Base-by-base conservation (phyloP, 2,888 invertebrate species). In the Geophilus truncorum region DNA sequence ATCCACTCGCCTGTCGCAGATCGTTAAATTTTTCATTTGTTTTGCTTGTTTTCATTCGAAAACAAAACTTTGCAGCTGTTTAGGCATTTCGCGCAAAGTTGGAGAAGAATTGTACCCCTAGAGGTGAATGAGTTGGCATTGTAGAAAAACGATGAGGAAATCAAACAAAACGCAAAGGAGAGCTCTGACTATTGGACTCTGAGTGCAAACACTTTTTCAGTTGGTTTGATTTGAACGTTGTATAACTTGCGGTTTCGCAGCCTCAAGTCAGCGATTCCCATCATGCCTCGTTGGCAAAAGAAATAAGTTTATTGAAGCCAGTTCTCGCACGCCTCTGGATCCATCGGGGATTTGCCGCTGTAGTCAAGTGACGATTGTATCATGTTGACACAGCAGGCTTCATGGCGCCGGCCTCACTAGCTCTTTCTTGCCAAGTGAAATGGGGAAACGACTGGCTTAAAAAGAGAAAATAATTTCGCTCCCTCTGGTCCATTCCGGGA, bases 271-370 rank as follows among this genome's bases (percentile, higher is more conserved):
- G 70, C 70, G 70, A 70, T 70, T 70, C 70, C 70, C 70, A 70
- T 70, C 70, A 70, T 70, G 70, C 70, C 70, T 70, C 28, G 70
- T 70, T 70, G 70, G 70, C 70, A 70, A 70, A 70, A 70, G 70
- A 70, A 70, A 70, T 70, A 70, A 77, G 77, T 77, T 77, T 77
- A 77, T 77, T 77, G 77, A 77, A 77, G 36, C 34, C 77, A 77
- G 77, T 77, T 36, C 77, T 77, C n/a, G 36, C 77, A 36, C 77
- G 34, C 77, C 36, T 77, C 77, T 77, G 77, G 77, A 34, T 70
- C 70, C 70, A 70, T 70, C 28, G 70, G 70, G 45, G 70, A 70
- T 70, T 70, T 70, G 70, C 70, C 28, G 70, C 70, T 12, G n/a
- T 70, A 70, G 70, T 70, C 70, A 70, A 70, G 70, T 70, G 70